phyloP scores from a whole-genome alignment of 2,888 invertebrate species.

The Meandrusa payeni region DNA sequence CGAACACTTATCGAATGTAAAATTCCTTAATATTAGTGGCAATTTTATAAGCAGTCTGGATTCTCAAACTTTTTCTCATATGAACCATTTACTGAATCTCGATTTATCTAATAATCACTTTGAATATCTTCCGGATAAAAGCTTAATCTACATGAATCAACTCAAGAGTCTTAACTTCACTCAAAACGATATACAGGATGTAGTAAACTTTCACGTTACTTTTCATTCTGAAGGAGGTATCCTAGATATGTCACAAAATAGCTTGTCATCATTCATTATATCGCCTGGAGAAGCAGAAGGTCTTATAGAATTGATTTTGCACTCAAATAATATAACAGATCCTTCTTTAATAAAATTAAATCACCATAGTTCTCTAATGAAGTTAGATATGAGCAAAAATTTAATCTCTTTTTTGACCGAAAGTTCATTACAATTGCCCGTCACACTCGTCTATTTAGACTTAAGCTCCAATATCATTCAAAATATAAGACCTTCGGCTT shows the following conservation, averaged over 20 bases:
- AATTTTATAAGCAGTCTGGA: constrained; percentile 51
- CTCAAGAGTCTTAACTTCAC: constrained; percentile 60
- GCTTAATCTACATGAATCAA: constrained; percentile 47
- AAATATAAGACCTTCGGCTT: constrained; percentile 53
- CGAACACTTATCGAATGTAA: constrained; percentile 46
- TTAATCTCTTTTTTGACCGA: constrained; percentile 45
- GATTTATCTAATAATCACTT: constrained; percentile 61
- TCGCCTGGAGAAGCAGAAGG: constrained; percentile 50
- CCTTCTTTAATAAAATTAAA: constrained; percentile 43
- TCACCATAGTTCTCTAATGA: constrained; percentile 45
- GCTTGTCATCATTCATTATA: constrained; percentile 45
- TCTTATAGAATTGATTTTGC: constrained; percentile 45
- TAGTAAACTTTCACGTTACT: constrained; percentile 50
- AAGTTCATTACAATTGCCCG: constrained; percentile 50
- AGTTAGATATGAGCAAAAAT: constrained; percentile 55
- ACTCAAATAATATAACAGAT: constrained; percentile 57
- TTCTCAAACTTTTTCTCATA: constrained; percentile 51
- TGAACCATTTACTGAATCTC: constrained; percentile 60
- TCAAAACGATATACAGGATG: constrained; percentile 45
- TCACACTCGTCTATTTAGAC: constrained; percentile 45
- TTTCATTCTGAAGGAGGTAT: constrained; percentile 61
- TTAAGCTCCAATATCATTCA: constrained; percentile 51
- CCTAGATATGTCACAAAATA: constrained; percentile 63
- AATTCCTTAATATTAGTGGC: constrained; percentile 57
- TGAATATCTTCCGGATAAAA: constrained; percentile 49